A percentile compares a stretch with the other conserved stretches of the same genome.
Conservation (phyloP, 2,113 vertebrate genomes). For the Hippoglossus stenolepis region DNA sequence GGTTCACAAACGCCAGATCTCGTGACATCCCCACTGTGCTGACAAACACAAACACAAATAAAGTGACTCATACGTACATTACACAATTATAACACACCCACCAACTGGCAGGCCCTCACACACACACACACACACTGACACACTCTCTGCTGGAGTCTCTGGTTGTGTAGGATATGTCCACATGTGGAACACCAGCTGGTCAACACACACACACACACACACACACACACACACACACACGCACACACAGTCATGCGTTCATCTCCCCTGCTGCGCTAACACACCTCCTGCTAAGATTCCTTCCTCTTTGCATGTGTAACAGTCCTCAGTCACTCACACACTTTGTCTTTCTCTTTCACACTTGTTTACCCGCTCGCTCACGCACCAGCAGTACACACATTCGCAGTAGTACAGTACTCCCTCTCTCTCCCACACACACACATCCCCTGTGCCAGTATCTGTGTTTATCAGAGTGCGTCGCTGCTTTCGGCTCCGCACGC, state of each 20-base stretch:
- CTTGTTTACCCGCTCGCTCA: constrained; percentile 66
- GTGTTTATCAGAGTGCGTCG: constrained; percentile 45
- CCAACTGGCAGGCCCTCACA: too few relatives aligned
- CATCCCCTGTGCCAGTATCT: constrained; percentile 29
- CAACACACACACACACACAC: constrained; percentile 31
- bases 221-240: constrained; percentile 34
- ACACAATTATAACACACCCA: too few relatives aligned
- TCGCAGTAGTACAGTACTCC: constrained; percentile 47
- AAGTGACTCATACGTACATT: too few relatives aligned
- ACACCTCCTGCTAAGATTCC: constrained; percentile 56
- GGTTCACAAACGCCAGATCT: too few relatives aligned
- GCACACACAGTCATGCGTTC: constrained; percentile 26
- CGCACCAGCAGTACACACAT: constrained; percentile 55
- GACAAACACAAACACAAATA: too few relatives aligned
- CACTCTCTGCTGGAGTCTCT: too few relatives aligned
- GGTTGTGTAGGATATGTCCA: too few relatives aligned
- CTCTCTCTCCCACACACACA: constrained; percentile 1
- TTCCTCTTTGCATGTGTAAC: constrained; percentile 66
- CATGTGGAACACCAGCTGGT: constrained; percentile 57
- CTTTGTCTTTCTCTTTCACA: constrained; percentile 58
- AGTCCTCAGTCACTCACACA: constrained; percentile 32
- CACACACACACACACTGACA: too few relatives aligned
- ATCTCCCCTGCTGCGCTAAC: constrained; percentile 52
- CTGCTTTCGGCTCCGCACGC: constrained; percentile 21
- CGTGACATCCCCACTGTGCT: too few relatives aligned